These are phyloP conservation scores for Lepidotrigona ventralis DNA, from an alignment of 1,140 invertebrate genomes.

Conservation along the genomic window DNA sequence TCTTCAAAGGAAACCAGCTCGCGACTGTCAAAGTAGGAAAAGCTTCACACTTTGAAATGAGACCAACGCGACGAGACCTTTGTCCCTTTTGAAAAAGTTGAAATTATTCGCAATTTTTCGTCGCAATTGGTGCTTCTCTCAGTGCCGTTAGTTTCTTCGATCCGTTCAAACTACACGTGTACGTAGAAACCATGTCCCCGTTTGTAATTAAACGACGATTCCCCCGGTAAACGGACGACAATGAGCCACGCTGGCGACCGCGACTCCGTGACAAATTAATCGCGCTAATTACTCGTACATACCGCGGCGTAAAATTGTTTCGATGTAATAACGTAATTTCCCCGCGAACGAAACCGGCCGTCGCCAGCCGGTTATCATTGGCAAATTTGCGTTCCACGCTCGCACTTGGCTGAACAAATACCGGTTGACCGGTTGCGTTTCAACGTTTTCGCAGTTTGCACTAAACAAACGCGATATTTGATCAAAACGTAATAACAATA, in stretches of 20 bases:
- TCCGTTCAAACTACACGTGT: too few relatives aligned
- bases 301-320: not conserved
- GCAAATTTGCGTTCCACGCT: constrained; percentile 1
- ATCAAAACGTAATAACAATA: not conserved
- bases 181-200: too few relatives aligned
- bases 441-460: not conserved
- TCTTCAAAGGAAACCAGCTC: too few relatives aligned
- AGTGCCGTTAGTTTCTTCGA: too few relatives aligned
- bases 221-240: not conserved
- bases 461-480: not conserved
- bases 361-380: not conserved
- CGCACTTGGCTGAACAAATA: not conserved
- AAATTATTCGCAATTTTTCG: too few relatives aligned
- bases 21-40: too few relatives aligned
- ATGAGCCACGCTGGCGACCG: not conserved
- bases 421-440: not conserved
- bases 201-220: too few relatives aligned
- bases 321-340: constrained; percentile 17
- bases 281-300: not conserved
- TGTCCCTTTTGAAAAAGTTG: too few relatives aligned
- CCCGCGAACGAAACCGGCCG: too few relatives aligned
- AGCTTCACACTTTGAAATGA: too few relatives aligned
- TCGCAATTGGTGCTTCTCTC: too few relatives aligned
- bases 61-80: too few relatives aligned
- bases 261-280: not conserved